Evolutionary conservation across 2,797 vertebrate species (phyloP), one percentile per base, ranked within the genome.

Genomic region (Craterocephalus amniculus): DNA sequence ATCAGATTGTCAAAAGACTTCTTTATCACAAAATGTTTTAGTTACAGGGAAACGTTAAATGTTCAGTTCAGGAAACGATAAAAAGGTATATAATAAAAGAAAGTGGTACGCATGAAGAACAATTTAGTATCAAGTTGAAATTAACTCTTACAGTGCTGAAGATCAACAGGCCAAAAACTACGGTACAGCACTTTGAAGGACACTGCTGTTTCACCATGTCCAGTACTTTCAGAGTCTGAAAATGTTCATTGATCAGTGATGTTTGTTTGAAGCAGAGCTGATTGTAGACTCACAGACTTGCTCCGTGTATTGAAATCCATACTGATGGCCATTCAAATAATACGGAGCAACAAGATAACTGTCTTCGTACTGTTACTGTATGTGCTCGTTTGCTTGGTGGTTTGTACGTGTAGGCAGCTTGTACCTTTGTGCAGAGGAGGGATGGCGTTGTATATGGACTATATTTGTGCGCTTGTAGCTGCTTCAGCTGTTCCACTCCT

Each of bases 181-280:
- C 60, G 49, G 14, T 34, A 55, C 1, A 22, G 20, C 0, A 56
- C 70, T 77, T 55, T 27, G 55, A 84, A 77, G 79, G 63, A 70
- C 55, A 13, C 49, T 63, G 64, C 67, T 84, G 61, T 84, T 87
- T 73, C 76, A 78, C 57, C 18, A 8, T 76, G 69, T 81, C 75
- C 76, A 84, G 80, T 54, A 62, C 68, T 82, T 77, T 80, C 31
- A 79, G 49, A 16, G 36, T 71, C 63, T 79, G 74, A 80, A 83
- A 77, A 76, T 81, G 63, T 55, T 75, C 31, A 43, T 63, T 70
- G 60, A 54, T 40, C 45, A 65, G 57, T 64, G 43, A 79, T 76
- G 67, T 74, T 48, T 66, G 48, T 67, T 74, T 51, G 64, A 38
- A 81, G 57, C 70, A 49, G 67, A 72, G 54, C 40, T 36, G 72